Evolutionary conservation across 1,140 invertebrate species (phyloP), one percentile per base, ranked within the genome.

Genomic region (Sitophilus oryzae): DNA sequence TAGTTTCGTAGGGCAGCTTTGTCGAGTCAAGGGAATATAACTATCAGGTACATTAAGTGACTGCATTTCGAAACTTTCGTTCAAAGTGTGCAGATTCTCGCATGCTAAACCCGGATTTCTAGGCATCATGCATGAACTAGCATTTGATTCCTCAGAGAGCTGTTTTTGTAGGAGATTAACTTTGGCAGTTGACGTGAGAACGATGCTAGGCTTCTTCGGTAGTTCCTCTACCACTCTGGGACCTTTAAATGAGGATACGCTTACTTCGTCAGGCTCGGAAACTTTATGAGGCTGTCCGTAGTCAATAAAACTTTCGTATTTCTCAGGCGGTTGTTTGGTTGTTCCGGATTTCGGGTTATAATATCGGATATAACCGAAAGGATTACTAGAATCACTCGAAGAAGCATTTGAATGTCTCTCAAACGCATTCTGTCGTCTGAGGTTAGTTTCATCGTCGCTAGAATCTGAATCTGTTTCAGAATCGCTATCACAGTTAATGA

Each of bases 281-380:
- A 37, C 30, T 21, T 47, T 56, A 14, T 25, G 38, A 30, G 56
- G 52, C 30, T 58, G 51, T 3, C 71, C 73, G 53, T 77, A 68
- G 67, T 77, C 75, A 9, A 77, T 69, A 59, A 77, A 72, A n/a
- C 74, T 76, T 59, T 74, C 74, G 42, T 63, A 71, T 47, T 64
- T 65, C 1, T 57, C 58, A 16, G 66, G 68, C 60, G 59, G 25
- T 52, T 67, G 66, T 8, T 49, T 61, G 34, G 54, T 42, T 30
- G 63, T 66, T 22, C 66, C 61, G 4, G 65, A 68, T 37, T 68
- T 59, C n/a, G 76, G 70, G 58, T 81, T 77, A 55, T 79, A 79
- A 67, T 83, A 84, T 36, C 78, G 73, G 6, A 84, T 77, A 59
- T 82, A 84, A 22, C 81, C 82, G 66, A 78, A 79, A 4, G 80